Conservation (phyloP, 2,888 invertebrate species). For the Andrena bicolor region DNA sequence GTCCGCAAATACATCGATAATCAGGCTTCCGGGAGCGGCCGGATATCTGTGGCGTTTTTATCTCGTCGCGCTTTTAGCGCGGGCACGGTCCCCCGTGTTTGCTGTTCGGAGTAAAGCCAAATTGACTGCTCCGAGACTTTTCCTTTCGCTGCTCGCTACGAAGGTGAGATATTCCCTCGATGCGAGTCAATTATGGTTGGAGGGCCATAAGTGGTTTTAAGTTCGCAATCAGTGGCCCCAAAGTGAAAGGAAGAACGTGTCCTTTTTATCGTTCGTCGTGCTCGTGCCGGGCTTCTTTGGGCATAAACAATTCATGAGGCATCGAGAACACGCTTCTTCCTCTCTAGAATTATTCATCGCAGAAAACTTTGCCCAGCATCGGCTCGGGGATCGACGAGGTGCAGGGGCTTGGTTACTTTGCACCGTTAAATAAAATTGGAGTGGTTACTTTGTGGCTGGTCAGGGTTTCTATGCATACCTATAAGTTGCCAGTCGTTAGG, state of each 20-base stretch:
- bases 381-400: no score
- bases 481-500: not conserved
- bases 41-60: conserved; percentile 51
- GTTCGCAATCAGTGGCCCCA: conserved; percentile 1
- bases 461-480: not conserved
- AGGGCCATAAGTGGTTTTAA: not conserved
- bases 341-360: conserved; percentile 19
- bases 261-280: not conserved
- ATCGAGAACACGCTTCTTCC: conserved; percentile 7
- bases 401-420: no score
- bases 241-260: not conserved
- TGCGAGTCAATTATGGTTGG: not conserved
- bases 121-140: not conserved
- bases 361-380: no score
- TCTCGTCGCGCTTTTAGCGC: conserved; percentile 43
- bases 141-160: conserved; percentile 3
- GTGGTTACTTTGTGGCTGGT: not conserved
- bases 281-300: not conserved
- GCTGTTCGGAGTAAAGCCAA: not conserved
- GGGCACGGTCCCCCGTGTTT: conserved; percentile 18
- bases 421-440: not conserved
- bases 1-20: conserved; percentile 60
- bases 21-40: conserved; percentile 51
- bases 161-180: conserved; percentile 1
- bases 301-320: conserved; percentile 6